phyloP scores from a whole-genome alignment of 2,888 invertebrate genomes.

The Patella depressa region DNA sequence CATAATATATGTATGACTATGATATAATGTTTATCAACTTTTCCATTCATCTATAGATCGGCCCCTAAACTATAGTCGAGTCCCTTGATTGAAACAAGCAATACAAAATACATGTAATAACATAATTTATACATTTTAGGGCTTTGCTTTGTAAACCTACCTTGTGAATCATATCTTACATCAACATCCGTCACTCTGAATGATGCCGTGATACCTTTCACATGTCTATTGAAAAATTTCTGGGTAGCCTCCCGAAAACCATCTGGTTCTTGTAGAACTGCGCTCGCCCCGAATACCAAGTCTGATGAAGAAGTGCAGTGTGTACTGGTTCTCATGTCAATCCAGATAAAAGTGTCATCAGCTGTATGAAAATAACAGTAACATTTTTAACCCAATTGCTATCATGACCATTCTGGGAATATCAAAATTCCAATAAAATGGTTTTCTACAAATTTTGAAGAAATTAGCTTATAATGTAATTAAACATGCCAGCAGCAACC shows the following conservation, averaged over 20 bases:
- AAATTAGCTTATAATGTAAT: no score
- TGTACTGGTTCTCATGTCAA: not conserved
- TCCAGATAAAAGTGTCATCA: not conserved
- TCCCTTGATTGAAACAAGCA: no score
- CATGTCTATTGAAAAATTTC: not conserved
- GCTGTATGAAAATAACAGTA: not conserved
- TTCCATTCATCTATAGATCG: no score
- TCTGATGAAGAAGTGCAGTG: not conserved
- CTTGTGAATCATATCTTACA: not conserved
- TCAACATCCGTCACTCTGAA: not conserved
- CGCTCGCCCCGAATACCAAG: not conserved
- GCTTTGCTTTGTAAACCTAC: not conserved
- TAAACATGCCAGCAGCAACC: no score
- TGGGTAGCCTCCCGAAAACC: not conserved
- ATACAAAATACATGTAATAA: no score
- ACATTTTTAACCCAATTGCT: not conserved
- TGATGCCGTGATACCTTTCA: not conserved
- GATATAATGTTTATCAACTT: no score
- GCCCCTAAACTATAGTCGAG: no score
- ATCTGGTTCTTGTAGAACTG: not conserved
- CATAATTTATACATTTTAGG: no score
- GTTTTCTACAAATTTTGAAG: no score
- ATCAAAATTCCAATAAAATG: no score
- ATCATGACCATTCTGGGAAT: not conserved
- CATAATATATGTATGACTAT: no score